Conservation (phyloP, 2,888 invertebrate genomes). For the Parthenolecanium corni region DNA sequence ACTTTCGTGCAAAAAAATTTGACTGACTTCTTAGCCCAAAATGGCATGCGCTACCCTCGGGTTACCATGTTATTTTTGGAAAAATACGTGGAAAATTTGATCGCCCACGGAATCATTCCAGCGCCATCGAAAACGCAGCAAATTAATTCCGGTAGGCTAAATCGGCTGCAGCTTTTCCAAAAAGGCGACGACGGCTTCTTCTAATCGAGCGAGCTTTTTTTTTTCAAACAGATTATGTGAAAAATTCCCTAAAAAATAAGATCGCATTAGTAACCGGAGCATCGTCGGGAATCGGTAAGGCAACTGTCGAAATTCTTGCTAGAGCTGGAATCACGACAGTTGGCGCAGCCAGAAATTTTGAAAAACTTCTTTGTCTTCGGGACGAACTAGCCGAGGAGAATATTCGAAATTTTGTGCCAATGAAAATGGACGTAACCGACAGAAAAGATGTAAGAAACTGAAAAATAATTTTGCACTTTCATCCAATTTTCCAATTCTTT, state of each 20-base stretch:
- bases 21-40: neutral
- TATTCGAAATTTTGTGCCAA: slow-evolving; percentile 28
- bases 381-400: slow-evolving; percentile 19
- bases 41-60: slow-evolving; percentile 30
- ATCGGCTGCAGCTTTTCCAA: too few species aligned
- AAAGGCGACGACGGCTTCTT: too few species aligned
- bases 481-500: neutral
- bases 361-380: slow-evolving; percentile 31
- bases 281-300: slow-evolving; percentile 35
- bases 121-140: neutral
- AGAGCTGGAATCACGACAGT: slow-evolving; percentile 33
- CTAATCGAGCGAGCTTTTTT: too few species aligned
- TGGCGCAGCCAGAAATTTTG: slow-evolving; percentile 33
- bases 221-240: too few species aligned
- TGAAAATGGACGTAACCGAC: slow-evolving; percentile 33
- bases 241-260: slow-evolving; percentile 30
- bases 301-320: slow-evolving; percentile 32
- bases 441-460: slow-evolving; percentile 31
- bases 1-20: slow-evolving; percentile 13
- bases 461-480: neutral
- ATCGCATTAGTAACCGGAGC: slow-evolving; percentile 34
- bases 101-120: slow-evolving; percentile 14
- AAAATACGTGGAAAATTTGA: slow-evolving; percentile 31
- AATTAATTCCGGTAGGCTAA: too few species aligned
- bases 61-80: slow-evolving; percentile 30